Base-by-base conservation (phyloP, 2,888 invertebrate genomes). In the Elegia similella region DNA sequence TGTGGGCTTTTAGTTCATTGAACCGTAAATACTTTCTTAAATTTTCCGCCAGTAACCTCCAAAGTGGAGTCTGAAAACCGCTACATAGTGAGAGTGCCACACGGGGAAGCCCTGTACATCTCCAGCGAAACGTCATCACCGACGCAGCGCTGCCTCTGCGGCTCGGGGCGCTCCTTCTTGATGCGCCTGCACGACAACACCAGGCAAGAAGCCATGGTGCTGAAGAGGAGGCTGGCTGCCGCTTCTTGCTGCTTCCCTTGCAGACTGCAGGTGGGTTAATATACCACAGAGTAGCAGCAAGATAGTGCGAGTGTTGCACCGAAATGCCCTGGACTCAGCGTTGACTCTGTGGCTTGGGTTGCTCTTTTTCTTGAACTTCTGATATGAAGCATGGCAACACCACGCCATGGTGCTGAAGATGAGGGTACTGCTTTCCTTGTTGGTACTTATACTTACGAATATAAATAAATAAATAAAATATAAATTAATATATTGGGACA, bases 121-220 rank as follows among this genome's bases (percentile, higher is more conserved):
- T 96, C 95, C 10, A 93, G 93, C 42, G 96, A 96, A 75, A 91
- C 88, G 2, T 95, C 95, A 0, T 90, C 88, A 1, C 79, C 91
- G 0, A 92, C 91, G 6, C 92, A 94, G 73, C 86, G 97, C 54
- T 93, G 94, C 61, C 88, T 95, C 52, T 96, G 96, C 78, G 96
- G 97, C 5, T 92, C 94, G 0, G 92, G 93, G 0, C 92, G 97
- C 17, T 93, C 95, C 0, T 97, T 97, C 80, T 92, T 93, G 62
- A 95, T 98, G 93, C 95, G 94, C 70, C 86, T 98, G 0, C 93
- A 95, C 62, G 98, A 98, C 82, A 95, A 94, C 77, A 94, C 95
- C n/a, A 94, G 96, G 62, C 95, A 96, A 73, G 96, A 96, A 79
- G 96, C 97, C 0, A 92, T 98, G 76, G 93, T 95, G 59, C 88